Evolutionary conservation across 2,888 invertebrate genomes (phyloP), one percentile per base, ranked within the genome.

Genomic region (Celastrina argiolus): DNA sequence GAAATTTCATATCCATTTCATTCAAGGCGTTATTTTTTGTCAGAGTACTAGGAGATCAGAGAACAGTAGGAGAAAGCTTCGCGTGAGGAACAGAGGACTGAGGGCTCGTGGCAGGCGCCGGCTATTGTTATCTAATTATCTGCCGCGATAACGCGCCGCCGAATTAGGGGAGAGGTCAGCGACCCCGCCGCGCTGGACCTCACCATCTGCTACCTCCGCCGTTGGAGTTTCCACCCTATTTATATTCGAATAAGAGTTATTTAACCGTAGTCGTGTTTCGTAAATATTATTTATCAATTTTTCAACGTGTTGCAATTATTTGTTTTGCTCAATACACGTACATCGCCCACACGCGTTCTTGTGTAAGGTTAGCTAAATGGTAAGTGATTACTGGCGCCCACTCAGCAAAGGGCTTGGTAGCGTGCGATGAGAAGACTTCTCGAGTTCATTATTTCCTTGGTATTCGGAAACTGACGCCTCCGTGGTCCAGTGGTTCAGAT

Each of bases 71-170:
- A 12, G 42, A 42, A 16, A 12, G n/a, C 42, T 42, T n/a, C 16
- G 16, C 18, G 16, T 18, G 31, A 31, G 31, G 31, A 31, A 16
- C 26, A 12, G 31, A 31, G 31, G 31, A 31, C 45, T 51, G 22
- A 64, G 34, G 51, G 45, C 64, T 34, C 39, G 16, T 36, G 86
- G 87, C 86, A 81, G 86, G 86, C 83, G 85, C 82, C 80, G 83
- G 83, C 87, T 86, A 88, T 90, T 88, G 89, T 91, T 89, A 91
- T 89, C 91, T 89, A 89, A 90, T 90, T 90, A 90, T 81, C 83
- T 85, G 88, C 88, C 85, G 87, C 84, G 88, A 85, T 88, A 88
- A 89, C 88, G 83, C 84, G 87, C 85, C 84, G 88, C 89, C 86
- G 88, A 90, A 91, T 90, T 87, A 88, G 88, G 85, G 86, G 88